A percentile compares a stretch with the other conserved stretches of the same genome.
Evolutionary conservation across 2,888 invertebrate species (phyloP).

Genomic region (Chouioia cunea): DNA sequence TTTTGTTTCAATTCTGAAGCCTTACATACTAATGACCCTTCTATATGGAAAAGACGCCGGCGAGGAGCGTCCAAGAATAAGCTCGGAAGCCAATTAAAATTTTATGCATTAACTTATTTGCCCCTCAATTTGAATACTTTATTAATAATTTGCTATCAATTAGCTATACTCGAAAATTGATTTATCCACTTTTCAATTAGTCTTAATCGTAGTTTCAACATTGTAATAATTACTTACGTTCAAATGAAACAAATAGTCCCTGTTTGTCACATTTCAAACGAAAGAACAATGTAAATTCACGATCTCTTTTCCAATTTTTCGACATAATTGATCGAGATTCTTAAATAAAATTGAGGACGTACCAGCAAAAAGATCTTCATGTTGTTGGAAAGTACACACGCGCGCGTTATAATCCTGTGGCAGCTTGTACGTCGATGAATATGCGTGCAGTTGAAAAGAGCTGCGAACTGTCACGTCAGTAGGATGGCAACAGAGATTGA

Average conservation of each 20-base stretch:
- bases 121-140: too few relatives aligned
- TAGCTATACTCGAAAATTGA: too few relatives aligned
- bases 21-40: slow-evolving; percentile 26
- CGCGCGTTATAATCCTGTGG: slow-evolving; percentile 2
- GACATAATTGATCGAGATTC: too few relatives aligned
- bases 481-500: not conserved
- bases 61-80: slow-evolving; percentile 14
- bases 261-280: not conserved
- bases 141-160: too few relatives aligned
- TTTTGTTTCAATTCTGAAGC: slow-evolving; percentile 20
- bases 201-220: too few relatives aligned
- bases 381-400: slow-evolving; percentile 50
- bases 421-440: not conserved
- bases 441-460: slow-evolving; percentile 1
- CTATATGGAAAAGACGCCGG: slow-evolving; percentile 8
- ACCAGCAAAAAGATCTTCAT: slow-evolving; percentile 67
- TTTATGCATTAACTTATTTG: not conserved
- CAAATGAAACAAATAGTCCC: not conserved
- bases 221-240: too few relatives aligned
- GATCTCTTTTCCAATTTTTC: too few relatives aligned
- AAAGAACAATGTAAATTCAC: too few relatives aligned
- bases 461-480: not conserved
- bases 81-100: slow-evolving; percentile 37
- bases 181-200: too few relatives aligned
- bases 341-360: slow-evolving; percentile 50